Percentiles rank a stretch among this genome's conserved stretches.
Evolutionary conservation across 2,797 vertebrate species (phyloP).

Genomic region (Halcyon leucocephala): DNA sequence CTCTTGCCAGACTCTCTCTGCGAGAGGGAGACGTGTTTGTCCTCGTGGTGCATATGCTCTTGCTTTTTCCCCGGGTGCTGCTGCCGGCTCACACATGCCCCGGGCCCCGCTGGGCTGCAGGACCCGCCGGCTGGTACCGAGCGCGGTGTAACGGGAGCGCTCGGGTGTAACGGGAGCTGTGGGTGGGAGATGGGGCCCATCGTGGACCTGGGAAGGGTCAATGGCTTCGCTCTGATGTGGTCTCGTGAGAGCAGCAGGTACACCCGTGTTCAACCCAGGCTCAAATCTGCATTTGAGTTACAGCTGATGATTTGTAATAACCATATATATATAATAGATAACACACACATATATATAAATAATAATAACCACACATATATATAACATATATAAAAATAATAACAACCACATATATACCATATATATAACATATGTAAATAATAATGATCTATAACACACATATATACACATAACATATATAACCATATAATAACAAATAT

Average conservation of each 20-base stretch:
- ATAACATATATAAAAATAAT: no score
- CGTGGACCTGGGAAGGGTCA: fast-evolving
- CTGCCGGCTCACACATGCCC: fast-evolving
- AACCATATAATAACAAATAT: background rate
- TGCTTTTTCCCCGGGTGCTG: background rate
- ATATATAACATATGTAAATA: no score
- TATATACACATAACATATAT: no score
- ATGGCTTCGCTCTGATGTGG: fast-evolving
- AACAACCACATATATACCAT: no score
- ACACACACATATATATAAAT: no score
- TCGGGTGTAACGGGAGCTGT: fast-evolving
- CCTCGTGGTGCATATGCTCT: conserved; percentile 48
- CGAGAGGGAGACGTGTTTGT: conserved; percentile 31
- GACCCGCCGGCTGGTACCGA: background rate
- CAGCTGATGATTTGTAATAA: background rate
- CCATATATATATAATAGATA: background rate
- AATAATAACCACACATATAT: no score
- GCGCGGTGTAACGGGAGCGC: fast-evolving
- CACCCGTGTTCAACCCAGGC: fast-evolving
- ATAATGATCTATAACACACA: no score
- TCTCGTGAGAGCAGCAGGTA: fast-evolving
- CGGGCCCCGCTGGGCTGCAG: background rate
- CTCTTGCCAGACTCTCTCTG: conserved; percentile 17
- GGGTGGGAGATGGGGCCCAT: fast-evolving
- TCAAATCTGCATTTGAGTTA: fast-evolving